A percentile compares a stretch with the other conserved stretches of the same genome.
These are phyloP conservation scores for Oopsacas minuta DNA, from an alignment of 37 sponge, comb jelly and placozoan species.

Conservation along the genomic window DNA sequence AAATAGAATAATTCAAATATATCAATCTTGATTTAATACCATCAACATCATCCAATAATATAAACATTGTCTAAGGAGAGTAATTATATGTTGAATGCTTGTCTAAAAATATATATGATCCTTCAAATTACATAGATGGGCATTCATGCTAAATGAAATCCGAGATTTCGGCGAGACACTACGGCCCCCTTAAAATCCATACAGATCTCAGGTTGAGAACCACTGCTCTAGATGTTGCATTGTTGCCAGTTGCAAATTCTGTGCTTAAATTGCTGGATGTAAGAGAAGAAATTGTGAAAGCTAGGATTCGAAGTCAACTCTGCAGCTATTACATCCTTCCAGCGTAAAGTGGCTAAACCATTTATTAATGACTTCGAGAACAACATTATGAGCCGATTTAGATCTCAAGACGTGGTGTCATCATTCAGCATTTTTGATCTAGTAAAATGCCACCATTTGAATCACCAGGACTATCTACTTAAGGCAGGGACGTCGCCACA, in stretches of 20 bases:
- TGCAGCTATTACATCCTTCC: slow-evolving; percentile 30
- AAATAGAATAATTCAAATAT: background rate
- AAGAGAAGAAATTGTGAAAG: too few species aligned
- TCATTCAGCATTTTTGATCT: background rate
- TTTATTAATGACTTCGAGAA: background rate
- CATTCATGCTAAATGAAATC: too few species aligned
- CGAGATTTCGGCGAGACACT: background rate
- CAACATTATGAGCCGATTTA: background rate
- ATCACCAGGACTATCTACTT: background rate
- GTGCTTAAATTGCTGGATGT: too few species aligned
- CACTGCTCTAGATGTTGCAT: background rate
- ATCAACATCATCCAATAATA: background rate
- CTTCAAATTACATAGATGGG: too few species aligned
- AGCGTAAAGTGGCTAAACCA: background rate
- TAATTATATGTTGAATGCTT: too few species aligned
- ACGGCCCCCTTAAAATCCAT: background rate
- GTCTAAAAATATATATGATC: too few species aligned
- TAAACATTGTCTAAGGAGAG: too few species aligned
- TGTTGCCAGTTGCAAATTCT: too few species aligned
- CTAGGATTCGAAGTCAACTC: slow-evolving; percentile 18
- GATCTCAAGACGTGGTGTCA: background rate
- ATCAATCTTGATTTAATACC: background rate
- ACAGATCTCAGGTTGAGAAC: background rate
- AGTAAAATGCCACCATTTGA: background rate
- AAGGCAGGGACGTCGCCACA: background rate